phyloP scores from a whole-genome alignment of 2,888 invertebrate genomes.

The Sinohyriopsis cumingii region DNA sequence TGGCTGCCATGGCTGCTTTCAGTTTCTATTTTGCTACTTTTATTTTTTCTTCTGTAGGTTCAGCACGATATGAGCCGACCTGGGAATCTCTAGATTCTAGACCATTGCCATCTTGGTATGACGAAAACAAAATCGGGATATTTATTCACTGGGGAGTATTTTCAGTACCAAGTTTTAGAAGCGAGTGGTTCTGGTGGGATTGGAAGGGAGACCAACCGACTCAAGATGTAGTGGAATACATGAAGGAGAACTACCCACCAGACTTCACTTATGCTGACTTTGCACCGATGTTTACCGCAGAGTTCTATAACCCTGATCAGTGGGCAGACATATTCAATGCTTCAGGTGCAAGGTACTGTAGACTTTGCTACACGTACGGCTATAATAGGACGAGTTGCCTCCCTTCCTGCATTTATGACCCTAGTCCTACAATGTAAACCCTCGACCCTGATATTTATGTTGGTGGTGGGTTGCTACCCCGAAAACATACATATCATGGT shows the following conservation, averaged over 20 bases:
- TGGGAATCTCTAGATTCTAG: slow-evolving; percentile 91
- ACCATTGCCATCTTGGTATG: slow-evolving; percentile 90
- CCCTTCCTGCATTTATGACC: too few species aligned
- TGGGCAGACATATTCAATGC: slow-evolving; percentile 89
- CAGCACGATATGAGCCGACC: slow-evolving; percentile 75
- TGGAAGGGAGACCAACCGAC: slow-evolving; percentile 45
- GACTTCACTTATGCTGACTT: slow-evolving; percentile 93
- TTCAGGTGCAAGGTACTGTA: slow-evolving; percentile 84
- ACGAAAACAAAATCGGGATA: slow-evolving; percentile 91
- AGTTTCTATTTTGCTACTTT: too few species aligned
- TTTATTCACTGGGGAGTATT: slow-evolving; percentile 96
- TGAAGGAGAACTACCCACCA: slow-evolving; percentile 87
- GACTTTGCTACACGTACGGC: background rate
- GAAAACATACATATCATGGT: too few species aligned
- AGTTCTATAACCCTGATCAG: slow-evolving; percentile 87
- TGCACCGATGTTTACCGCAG: slow-evolving; percentile 86
- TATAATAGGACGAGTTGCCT: too few species aligned
- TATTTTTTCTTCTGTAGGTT: too few species aligned
- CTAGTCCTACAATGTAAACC: too few species aligned
- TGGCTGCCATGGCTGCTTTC: too few species aligned
- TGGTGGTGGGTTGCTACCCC: too few species aligned
- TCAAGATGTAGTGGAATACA: slow-evolving; percentile 76
- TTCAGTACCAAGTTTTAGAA: slow-evolving; percentile 88
- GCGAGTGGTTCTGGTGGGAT: slow-evolving; percentile 72
- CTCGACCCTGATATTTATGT: too few species aligned